Evolutionary conservation across 2,888 invertebrate species (phyloP).

Genomic region (Phoronis australis): DNA sequence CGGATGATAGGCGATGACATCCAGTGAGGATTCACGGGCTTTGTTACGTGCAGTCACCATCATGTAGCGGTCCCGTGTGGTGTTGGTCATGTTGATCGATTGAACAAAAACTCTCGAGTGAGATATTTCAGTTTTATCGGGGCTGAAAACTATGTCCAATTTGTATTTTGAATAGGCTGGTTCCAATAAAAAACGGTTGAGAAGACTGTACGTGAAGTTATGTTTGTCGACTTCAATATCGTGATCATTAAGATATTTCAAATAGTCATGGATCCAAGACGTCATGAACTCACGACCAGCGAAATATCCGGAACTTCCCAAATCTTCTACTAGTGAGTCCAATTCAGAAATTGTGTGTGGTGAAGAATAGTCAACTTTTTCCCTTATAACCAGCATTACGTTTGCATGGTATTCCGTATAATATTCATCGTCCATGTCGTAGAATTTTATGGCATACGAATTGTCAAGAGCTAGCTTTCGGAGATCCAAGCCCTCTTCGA

Average conservation of each 20-base stretch:
- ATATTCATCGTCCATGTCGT: not conserved
- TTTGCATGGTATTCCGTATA: not conserved
- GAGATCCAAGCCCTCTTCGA: not conserved
- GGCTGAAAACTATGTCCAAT: no score
- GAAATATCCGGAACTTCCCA: not conserved
- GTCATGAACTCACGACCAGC: constrained; percentile 53
- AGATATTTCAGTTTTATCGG: constrained; percentile 5
- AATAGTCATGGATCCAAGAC: constrained; percentile 15
- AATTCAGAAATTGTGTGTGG: not conserved
- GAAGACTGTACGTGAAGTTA: no score
- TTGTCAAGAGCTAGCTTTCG: not conserved
- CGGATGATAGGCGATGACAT: constrained; percentile 89
- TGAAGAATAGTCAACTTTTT: not conserved
- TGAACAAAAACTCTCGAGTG: not conserved
- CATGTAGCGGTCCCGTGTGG: constrained; percentile 75
- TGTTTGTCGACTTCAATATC: constrained; percentile 3
- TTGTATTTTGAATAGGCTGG: no score
- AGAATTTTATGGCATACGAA: not conserved
- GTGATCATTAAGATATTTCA: constrained; percentile 9
- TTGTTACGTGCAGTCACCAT: constrained; percentile 73
- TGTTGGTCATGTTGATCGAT: not conserved
- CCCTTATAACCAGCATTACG: not conserved
- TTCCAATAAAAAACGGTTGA: no score
- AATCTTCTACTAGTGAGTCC: not conserved
- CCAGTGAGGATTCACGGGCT: constrained; percentile 70